Evolutionary conservation across 2,888 invertebrate species (phyloP), one percentile per base, ranked within the genome.

Genomic region (Ochlodes sylvanus): DNA sequence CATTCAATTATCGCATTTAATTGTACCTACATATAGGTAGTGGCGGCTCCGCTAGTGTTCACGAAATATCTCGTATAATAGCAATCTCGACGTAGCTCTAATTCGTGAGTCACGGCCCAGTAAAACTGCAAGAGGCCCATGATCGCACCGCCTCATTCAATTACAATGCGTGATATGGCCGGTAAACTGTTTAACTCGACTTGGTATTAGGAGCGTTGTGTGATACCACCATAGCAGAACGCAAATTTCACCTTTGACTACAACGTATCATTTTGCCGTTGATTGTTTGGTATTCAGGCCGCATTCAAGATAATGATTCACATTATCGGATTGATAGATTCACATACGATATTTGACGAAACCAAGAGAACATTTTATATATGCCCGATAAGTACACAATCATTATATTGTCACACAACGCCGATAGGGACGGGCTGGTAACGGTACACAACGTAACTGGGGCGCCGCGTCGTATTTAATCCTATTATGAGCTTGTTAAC

Each of bases 71-170:
- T 80, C 79, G 82, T 80, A 83, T 92, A 91, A 90, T 92, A 90
- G 88, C 87, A 84, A 89, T 90, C 88, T 90, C 84, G 83, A 79
- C 83, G 81, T 75, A 89, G 90, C 82, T 91, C 90, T 92, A 91
- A 91, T 91, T 92, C 92, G 92, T 92, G 92, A 91, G 90, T 92
- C 92, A 92, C 92, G 92, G 88, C 80, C 83, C 80, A 82, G 86
- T 86, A 88, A 89, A 90, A 91, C 87, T 88, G 89, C 85, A 85
- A 87, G 86, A 83, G 79, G 84, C 72, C 84, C 85, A 84, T 82
- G 85, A 86, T 86, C 82, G 84, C 82, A 75, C 79, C 79, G 80
- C 81, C 85, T 81, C 84, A 86, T 90, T 89, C 89, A 90, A 89
- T 89, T 85, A 87, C 84, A 73, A 80, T 79, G 86, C 90, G 85